phyloP scores from a whole-genome alignment of 23 tunicate genomes.

The Ascidia mentula region DNA sequence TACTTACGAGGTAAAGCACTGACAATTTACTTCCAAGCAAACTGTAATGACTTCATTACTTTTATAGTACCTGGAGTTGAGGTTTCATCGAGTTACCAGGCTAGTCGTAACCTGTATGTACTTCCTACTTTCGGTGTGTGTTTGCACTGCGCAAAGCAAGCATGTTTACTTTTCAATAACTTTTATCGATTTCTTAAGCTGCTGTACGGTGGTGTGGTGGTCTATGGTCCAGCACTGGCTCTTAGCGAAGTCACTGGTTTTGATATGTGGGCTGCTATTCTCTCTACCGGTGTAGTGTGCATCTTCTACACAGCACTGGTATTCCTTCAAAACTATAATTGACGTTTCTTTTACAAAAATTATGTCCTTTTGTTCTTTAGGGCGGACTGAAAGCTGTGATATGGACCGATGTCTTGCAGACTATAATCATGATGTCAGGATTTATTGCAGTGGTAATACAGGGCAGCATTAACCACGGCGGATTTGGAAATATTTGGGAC shows the following conservation, averaged over 20 bases:
- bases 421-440: constrained; percentile 76
- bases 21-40: neutral
- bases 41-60: neutral
- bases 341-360: neutral
- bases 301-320: constrained; percentile 94
- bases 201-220: constrained; percentile 89
- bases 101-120: constrained; percentile 55
- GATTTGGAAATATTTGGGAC: constrained; percentile 70
- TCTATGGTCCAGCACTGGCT: constrained; percentile 91
- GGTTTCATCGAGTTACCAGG: constrained; percentile 57
- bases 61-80: constrained; percentile 71
- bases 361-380: neutral
- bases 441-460: constrained; percentile 85
- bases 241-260: constrained; percentile 84
- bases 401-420: constrained; percentile 91
- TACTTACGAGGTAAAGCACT: constrained; percentile 64
- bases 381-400: constrained; percentile 96
- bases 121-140: constrained; percentile 69
- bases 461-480: constrained; percentile 85
- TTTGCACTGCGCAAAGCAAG: neutral
- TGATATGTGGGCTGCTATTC: constrained; percentile 74
- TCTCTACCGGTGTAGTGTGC: constrained; percentile 84
- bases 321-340: too few relatives aligned
- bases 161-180: neutral
- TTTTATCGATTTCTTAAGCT: constrained; percentile 19